phyloP scores from a whole-genome alignment of 1,140 invertebrate genomes.

The Hypsibius dujardini region DNA sequence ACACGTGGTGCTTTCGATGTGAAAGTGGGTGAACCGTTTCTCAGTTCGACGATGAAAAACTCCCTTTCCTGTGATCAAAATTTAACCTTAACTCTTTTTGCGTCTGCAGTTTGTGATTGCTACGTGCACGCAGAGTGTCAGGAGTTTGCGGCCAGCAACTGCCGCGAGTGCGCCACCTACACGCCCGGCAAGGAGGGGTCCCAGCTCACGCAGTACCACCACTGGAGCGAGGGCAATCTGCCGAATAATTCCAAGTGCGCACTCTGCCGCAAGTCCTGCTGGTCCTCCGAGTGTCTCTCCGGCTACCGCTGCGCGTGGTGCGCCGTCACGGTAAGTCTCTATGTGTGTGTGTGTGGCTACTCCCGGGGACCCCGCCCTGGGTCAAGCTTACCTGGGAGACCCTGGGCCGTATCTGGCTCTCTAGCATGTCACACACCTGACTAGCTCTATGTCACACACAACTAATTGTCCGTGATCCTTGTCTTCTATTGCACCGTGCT shows the following conservation, averaged over 20 bases:
- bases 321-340: conserved; percentile 66
- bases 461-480: too few species aligned
- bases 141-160: conserved; percentile 92
- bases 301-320: conserved; percentile 98
- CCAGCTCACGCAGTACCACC: conserved; percentile 49
- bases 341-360: neutral
- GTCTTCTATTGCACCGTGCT: too few species aligned
- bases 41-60: conserved; percentile 18
- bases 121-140: conserved; percentile 95
- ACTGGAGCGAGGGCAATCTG: conserved; percentile 97
- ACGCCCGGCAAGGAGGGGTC: conserved; percentile 39
- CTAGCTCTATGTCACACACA: too few species aligned
- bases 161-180: conserved; percentile 49
- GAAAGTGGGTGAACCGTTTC: conserved; percentile 62
- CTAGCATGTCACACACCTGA: too few species aligned
- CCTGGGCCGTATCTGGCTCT: too few species aligned
- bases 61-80: too few species aligned
- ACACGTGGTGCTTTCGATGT: conserved; percentile 78
- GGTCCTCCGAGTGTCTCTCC: conserved; percentile 81
- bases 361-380: too few species aligned
- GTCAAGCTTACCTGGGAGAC: too few species aligned
- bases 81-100: conserved; percentile 19
- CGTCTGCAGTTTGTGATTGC: conserved; percentile 87
- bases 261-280: conserved; percentile 90
- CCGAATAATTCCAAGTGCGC: conserved; percentile 85